A percentile compares a stretch with the other conserved stretches of the same genome.
Evolutionary conservation across 2,797 vertebrate genomes (phyloP).

Genomic region (Austrolebias charrua): DNA sequence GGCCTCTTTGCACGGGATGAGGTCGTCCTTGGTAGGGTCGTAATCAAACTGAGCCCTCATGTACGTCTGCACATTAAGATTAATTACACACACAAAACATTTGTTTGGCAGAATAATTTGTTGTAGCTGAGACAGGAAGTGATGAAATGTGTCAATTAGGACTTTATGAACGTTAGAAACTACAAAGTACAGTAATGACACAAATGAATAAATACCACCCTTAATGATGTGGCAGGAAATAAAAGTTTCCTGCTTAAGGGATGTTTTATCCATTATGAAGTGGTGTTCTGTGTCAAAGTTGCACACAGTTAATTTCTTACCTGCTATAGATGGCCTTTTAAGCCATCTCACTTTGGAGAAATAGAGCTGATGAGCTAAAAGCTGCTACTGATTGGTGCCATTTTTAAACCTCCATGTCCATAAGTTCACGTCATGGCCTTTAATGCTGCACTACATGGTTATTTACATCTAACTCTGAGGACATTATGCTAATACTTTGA

Average conservation of each 20-base stretch:
- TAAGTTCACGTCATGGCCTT: background rate
- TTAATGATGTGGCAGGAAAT: too few species aligned
- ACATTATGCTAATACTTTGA: too few species aligned
- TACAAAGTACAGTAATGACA: too few species aligned
- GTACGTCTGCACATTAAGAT: slow-evolving; percentile 83
- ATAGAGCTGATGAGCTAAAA: background rate
- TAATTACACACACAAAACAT: background rate
- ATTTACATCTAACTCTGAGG: too few species aligned
- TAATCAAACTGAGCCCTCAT: slow-evolving; percentile 98
- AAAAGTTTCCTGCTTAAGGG: background rate
- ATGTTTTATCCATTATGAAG: background rate
- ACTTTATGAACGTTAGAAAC: too few species aligned
- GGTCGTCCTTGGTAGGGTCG: slow-evolving; percentile 88
- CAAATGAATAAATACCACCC: too few species aligned
- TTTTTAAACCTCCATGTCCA: background rate
- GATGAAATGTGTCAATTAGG: too few species aligned
- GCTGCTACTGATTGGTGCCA: background rate
- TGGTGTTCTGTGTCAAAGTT: background rate
- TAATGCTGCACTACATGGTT: too few species aligned
- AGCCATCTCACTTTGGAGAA: background rate
- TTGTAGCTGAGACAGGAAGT: background rate
- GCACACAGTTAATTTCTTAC: background rate
- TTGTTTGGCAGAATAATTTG: too few species aligned
- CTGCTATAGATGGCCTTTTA: background rate
- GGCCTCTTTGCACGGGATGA: slow-evolving; percentile 96